Percentiles rank a stretch among this genome's conserved stretches.
These are phyloP conservation scores for Lamprologus speciosus DNA, from an alignment of 2,113 vertebrate genomes.

Conservation along the genomic window DNA sequence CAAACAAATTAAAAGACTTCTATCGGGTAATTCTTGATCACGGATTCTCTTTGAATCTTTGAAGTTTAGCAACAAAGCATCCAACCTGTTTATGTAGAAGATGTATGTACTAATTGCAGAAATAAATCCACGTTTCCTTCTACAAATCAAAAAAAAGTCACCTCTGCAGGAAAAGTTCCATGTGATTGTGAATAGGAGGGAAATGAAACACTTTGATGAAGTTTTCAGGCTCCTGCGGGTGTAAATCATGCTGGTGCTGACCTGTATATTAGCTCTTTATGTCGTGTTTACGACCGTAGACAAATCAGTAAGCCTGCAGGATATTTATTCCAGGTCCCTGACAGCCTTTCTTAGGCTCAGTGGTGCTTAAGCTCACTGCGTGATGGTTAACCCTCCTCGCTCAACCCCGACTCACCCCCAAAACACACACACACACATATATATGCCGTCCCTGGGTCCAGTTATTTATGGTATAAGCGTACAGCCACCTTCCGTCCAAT, in stretches of 20 bases:
- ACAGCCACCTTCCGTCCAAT: conserved; percentile 60
- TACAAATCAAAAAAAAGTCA: background rate
- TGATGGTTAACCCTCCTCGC: background rate
- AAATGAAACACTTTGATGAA: conserved; percentile 4
- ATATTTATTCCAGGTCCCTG: conserved; percentile 55
- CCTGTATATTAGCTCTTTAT: conserved; percentile 60
- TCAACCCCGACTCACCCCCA: background rate
- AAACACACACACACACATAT: background rate
- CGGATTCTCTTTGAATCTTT: background rate
- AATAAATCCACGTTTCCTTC: background rate
- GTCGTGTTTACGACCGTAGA: conserved; percentile 59
- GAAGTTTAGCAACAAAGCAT: background rate
- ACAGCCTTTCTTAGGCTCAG: conserved; percentile 22
- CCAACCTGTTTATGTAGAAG: background rate
- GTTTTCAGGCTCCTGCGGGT: background rate
- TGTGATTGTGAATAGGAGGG: background rate
- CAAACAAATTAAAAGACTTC: conserved; percentile 24
- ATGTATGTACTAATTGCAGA: background rate
- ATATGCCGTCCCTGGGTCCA: background rate
- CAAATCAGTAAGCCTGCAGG: conserved; percentile 54
- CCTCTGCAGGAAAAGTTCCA: background rate
- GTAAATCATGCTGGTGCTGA: conserved; percentile 56
- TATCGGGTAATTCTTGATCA: conserved; percentile 6
- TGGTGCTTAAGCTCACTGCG: conserved; percentile 11
- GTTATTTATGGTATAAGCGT: conserved; percentile 55